Base-by-base conservation (phyloP, 2,888 invertebrate species). In the Cosmopolites sordidus region DNA sequence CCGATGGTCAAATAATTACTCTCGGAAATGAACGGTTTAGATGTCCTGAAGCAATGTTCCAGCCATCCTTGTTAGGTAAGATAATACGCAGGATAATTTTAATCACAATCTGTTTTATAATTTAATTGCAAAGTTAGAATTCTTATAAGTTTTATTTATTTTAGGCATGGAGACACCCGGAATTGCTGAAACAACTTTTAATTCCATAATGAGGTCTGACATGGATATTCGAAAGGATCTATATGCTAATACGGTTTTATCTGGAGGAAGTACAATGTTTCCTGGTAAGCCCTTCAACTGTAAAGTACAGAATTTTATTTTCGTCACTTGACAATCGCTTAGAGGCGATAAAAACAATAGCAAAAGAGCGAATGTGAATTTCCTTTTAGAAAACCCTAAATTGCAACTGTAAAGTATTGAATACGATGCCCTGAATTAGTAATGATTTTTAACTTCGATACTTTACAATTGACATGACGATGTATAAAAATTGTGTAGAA, bases 141-240 rank as follows among this genome's bases (percentile, higher is more conserved):
- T 14, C 8, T 16, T 5, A 14, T 40, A 14, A 38, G 17, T 16
- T 16, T 14, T 12, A 12, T 33, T 22, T 6, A 43, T 54, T 55
- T 18, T 51, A 69, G 81, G 81, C 38, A 83, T 83, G 83, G 83
- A 83, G 72, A 78, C 81, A 40, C 65, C 73, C 0, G 74, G 74
- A 9, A 72, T 74, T 43, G 83, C 83, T 66, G 83, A 84, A 69
- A 83, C 83, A 49, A 81, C 82, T 43, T 86, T 83, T 78, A 83
- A 84, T 71, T 83, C 83, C 50, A 85, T 85, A 74, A 84, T 84
- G 84, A 81, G 82, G 72, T 85, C 84, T 65, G 84, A 85, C 71
- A 80, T 84, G 60, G 84, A 84, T 67, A 85, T 84, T 71, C 75
- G 83, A 66, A 82, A 83, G 73, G 83, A 84, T 69, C 71, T 84